phyloP scores from a whole-genome alignment of 2,113 vertebrate genomes.

The Apodemus speciosus region DNA sequence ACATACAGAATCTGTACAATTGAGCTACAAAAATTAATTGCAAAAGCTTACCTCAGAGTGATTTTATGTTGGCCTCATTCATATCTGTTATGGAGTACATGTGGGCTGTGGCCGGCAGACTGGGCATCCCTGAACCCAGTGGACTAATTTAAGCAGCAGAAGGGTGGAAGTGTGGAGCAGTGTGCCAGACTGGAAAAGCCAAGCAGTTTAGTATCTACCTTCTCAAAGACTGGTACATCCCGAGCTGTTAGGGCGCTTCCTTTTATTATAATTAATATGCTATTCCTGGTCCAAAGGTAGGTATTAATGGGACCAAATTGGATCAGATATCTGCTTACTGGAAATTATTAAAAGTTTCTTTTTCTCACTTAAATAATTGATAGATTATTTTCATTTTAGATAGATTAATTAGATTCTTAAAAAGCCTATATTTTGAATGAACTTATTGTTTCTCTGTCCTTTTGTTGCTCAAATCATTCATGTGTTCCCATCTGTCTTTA shows the following conservation, averaged over 20 bases:
- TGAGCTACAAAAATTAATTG: neutral
- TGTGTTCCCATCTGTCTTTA: neutral
- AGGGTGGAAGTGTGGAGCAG: neutral
- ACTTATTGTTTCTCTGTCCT: neutral
- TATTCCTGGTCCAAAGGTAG: neutral
- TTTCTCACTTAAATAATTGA: neutral
- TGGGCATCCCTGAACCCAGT: neutral
- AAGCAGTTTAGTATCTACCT: neutral
- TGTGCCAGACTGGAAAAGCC: neutral
- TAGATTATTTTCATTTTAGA: constrained; percentile 22
- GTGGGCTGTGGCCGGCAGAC: too few species aligned
- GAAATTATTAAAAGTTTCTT: neutral
- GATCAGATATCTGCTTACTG: neutral
- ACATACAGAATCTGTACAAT: neutral
- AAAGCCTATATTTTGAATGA: constrained; percentile 44
- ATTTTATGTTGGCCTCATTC: neutral
- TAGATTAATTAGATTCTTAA: neutral
- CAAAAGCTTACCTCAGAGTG: neutral
- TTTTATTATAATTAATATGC: neutral
- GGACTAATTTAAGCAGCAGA: neutral
- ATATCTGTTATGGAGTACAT: neutral
- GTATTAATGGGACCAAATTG: neutral
- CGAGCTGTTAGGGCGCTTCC: neutral
- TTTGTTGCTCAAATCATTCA: neutral
- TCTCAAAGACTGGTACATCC: neutral